Base-by-base conservation (phyloP, 2,797 vertebrate genomes). In the Micromesistius poutassou region DNA sequence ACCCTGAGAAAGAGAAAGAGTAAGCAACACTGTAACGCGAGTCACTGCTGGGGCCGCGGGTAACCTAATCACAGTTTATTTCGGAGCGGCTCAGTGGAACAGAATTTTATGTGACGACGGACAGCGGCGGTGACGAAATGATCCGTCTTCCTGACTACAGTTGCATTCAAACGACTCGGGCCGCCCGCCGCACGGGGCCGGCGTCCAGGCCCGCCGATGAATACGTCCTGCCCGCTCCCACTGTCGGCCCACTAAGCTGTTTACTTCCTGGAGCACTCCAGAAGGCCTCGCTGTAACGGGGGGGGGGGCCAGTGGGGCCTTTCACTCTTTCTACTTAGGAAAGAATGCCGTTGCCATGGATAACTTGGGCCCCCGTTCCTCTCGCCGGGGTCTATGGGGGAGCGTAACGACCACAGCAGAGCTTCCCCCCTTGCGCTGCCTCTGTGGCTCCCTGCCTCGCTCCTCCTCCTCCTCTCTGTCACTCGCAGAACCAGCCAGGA, bases 311-410 rank as follows among this genome's bases (percentile, higher is more conserved):
- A 35, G 33, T 35, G 33, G 73, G n/a, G 78, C 77, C 77, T 81
- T 71, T 16, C 50, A 79, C 84, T 81, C 79, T 77, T 85, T 75
- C 79, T 66, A 46, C 36, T 35, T 50, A 79, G 83, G 85, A 88
- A 89, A 83, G 86, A 91, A 91, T 90, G 86, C 50, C 79, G 87
- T 85, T 87, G 35, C 87, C 85, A 85, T 88, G 86, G 77, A 83
- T 0, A 86, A 87, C 80, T 79, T 38, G 77, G 75, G 77, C 66
- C 68, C n/a, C 25, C 40, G 66, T 16, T 13, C 16, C 75, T 10
- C 36, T 30, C 36, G 80, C 71, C 30, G 68, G 77, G 80, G 77
- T 9, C 42, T 76, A 77, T 9, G 75, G 81, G 82, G 62, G n/a
- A 79, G 78, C n/a, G 74, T 83, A 76, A 85, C 80, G 86, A 89